Conservation (phyloP, 2,888 invertebrate species). For the Xestoiulus laeticollis region DNA sequence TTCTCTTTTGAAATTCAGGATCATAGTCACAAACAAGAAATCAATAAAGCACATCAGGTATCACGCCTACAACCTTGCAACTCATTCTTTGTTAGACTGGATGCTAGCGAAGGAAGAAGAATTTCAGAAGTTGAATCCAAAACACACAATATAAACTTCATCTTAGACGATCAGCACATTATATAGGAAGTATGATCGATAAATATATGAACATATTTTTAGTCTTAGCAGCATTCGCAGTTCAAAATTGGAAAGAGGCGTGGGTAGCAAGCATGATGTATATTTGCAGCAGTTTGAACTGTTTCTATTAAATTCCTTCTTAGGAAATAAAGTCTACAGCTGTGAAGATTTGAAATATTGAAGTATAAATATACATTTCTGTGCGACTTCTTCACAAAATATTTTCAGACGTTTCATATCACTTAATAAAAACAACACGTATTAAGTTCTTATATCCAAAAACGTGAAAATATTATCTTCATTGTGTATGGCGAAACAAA, state of each 20-base stretch:
- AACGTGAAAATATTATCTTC: background rate
- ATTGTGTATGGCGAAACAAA: background rate
- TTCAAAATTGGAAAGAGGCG: background rate
- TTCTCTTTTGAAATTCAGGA: background rate
- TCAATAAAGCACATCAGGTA: background rate
- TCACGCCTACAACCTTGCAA: background rate
- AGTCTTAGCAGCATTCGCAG: background rate
- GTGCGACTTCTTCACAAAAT: background rate
- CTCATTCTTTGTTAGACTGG: background rate
- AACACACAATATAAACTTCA: background rate
- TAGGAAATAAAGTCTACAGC: background rate
- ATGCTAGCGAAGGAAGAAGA: background rate
- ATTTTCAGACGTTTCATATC: background rate
- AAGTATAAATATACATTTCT: background rate
- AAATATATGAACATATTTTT: background rate
- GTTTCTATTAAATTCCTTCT: background rate
- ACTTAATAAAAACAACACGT: background rate
- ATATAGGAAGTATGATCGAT: background rate
- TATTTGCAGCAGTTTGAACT: background rate
- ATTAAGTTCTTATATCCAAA: background rate
- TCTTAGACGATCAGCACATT: background rate
- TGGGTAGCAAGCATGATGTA: background rate
- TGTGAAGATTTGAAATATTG: background rate
- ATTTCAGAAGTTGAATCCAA: background rate
- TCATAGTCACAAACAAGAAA: background rate